A percentile compares a stretch with the other conserved stretches of the same genome.
Evolutionary conservation across 2,888 invertebrate genomes (phyloP).

Genomic region (Smittia aterrima): DNA sequence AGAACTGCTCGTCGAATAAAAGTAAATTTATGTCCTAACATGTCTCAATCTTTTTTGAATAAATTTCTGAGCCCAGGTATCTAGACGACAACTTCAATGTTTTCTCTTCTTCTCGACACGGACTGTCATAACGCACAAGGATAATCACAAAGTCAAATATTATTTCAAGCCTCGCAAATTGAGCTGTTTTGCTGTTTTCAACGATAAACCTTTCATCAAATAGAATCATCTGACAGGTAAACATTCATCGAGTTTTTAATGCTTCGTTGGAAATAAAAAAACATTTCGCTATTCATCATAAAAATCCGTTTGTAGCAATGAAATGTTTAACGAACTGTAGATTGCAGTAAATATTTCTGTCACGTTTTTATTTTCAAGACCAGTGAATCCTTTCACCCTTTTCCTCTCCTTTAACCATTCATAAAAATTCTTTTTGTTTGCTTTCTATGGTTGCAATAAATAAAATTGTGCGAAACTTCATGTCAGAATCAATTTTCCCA

Average conservation of each 20-base stretch:
- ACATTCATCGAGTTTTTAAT: too few species aligned
- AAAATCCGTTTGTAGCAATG: neutral
- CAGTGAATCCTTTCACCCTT: neutral
- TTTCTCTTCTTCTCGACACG: too few species aligned
- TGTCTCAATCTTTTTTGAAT: neutral
- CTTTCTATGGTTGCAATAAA: neutral
- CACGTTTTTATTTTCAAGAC: conserved; percentile 5
- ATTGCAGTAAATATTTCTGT: conserved; percentile 4
- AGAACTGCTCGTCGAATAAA: too few species aligned
- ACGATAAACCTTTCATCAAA: too few species aligned
- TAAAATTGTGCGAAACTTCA: neutral
- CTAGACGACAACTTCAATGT: too few species aligned
- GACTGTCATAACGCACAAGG: too few species aligned
- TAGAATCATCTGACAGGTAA: neutral
- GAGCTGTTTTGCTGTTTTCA: too few species aligned
- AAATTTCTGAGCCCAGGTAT: too few species aligned
- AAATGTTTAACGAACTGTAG: conserved; percentile 6
- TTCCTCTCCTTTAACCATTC: neutral
- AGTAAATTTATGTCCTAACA: too few species aligned
- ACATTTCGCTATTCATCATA: neutral
- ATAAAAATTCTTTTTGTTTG: neutral
- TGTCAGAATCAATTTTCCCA: neutral
- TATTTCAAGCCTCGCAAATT: too few species aligned
- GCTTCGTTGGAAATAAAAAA: neutral
- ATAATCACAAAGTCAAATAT: too few species aligned